Conservation (phyloP, 2,888 invertebrate species). For the Ectobius pallidus region DNA sequence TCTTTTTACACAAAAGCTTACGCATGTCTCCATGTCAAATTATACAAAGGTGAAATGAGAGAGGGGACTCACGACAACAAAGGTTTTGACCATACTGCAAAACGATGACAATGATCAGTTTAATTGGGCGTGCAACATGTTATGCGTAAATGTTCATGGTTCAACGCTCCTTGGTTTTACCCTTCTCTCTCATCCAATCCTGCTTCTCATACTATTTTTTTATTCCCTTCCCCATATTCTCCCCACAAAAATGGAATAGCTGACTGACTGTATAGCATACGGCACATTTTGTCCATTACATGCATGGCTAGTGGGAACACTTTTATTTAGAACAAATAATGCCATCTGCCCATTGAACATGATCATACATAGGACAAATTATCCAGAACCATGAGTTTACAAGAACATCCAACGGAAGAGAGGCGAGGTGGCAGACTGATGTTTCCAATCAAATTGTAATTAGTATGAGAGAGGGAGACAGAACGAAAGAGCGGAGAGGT, state of each 20-base stretch:
- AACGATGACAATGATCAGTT: conserved; percentile 21
- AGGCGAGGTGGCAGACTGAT: conserved; percentile 22
- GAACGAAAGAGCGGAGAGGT: background rate
- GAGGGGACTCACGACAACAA: no score
- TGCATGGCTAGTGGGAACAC: conserved; percentile 3
- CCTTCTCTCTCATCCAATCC: conserved; percentile 2
- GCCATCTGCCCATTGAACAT: conserved; percentile 10
- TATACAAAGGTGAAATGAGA: no score
- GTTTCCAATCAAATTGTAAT: conserved; percentile 38
- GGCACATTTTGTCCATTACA: conserved; percentile 15
- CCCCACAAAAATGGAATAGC: conserved; percentile 24
- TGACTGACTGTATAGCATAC: conserved; percentile 20
- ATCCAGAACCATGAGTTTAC: conserved; percentile 24
- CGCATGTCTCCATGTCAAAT: no score
- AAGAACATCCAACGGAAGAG: conserved; percentile 20
- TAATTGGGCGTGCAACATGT: conserved; percentile 21
- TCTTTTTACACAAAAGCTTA: no score
- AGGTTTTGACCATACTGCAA: background rate
- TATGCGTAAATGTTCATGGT: conserved; percentile 20
- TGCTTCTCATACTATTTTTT: background rate
- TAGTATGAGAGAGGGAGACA: conserved; percentile 20
- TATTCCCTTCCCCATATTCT: background rate
- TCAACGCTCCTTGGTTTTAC: background rate
- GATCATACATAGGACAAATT: conserved; percentile 14
- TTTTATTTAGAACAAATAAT: conserved; percentile 25